Evolutionary conservation across 35 echinoderm and acorn worm genomes (phyloP), one percentile per base, ranked within the genome.

Genomic region (Apostichopus japonicus): DNA sequence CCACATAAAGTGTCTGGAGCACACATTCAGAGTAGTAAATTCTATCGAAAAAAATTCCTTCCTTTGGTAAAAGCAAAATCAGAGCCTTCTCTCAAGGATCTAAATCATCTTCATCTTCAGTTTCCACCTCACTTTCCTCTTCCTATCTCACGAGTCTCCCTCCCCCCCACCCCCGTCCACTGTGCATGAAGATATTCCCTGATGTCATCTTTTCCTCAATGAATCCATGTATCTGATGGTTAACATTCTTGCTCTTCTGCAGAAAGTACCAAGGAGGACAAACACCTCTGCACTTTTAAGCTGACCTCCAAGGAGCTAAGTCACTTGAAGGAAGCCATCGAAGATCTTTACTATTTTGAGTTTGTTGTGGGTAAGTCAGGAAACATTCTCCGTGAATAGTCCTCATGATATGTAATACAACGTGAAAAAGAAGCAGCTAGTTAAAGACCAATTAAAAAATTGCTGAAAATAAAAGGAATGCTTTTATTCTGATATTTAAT

Each of bases 321-420:
- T 1, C 93, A 95, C 53, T 55, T 96, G 13, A 87, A 91, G 79
- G 97, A 99, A 86, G 90, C 97, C 7, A 96, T 99, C 17, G 95
- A 96, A 86, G 95, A 96, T 83, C 93, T 96, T 54, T 99, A 99
- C 54, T 99, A 99, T 73, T 99, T 99, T 96, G 97, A 99, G 78
- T 99, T 99, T 99, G 93, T 99, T 19, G 80, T 99, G 54, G 97
- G 95, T 99, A 79, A 96, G 90, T 89, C 63, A 51, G 8, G 21
- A 22, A 78, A 44, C 21, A 4, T 78, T 22, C 16, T 1, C 0
- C 2, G 1, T 44, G 27, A 78, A 78, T 78, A 44, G 17, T 78
- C 4, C 4, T 75, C 71, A 2, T n/a, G 4, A 75, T 75, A 4
- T 44, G 4, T 4, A 44, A 0, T 44, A 44, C 33, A 44, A 44